Percentiles rank a stretch among this genome's conserved stretches.
These are phyloP conservation scores for Lamellibrachia columna DNA, from an alignment of 2,888 invertebrate species.

Conservation along the genomic window DNA sequence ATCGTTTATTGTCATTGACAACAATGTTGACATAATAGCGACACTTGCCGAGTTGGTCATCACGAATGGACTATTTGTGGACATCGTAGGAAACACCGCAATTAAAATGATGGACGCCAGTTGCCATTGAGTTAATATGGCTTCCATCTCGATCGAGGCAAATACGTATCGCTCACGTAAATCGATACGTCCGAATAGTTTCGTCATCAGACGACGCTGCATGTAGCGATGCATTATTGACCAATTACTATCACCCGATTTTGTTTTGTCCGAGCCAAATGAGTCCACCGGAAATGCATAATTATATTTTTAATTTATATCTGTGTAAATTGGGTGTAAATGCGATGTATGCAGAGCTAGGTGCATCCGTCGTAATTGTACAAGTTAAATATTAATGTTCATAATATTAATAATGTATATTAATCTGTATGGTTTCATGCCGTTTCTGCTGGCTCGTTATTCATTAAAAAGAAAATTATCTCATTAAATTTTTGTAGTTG, in stretches of 20 bases:
- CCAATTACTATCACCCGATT: no score
- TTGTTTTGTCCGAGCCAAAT: neutral
- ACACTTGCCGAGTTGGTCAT: neutral
- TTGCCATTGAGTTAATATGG: neutral
- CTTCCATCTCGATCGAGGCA: neutral
- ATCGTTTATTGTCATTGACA: constrained; percentile 16
- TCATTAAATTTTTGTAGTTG: no score
- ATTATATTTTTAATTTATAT: neutral
- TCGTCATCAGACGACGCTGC: neutral
- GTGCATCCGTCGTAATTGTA: neutral
- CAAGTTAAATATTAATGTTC: neutral
- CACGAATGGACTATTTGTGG: neutral
- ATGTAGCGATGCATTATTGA: neutral
- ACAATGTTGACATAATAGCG: neutral
- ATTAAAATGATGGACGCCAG: neutral
- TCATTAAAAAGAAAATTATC: no score
- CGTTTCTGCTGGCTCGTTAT: neutral
- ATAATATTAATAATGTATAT: neutral
- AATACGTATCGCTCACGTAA: neutral
- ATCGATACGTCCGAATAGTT: neutral
- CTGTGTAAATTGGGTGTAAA: neutral
- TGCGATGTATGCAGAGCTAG: neutral
- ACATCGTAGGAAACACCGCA: neutral
- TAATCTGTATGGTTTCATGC: neutral
- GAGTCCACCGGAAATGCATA: neutral